A percentile compares a stretch with the other conserved stretches of the same genome.
phyloP scores from a whole-genome alignment of 2,113 vertebrate genomes.

The Galbula dea region DNA sequence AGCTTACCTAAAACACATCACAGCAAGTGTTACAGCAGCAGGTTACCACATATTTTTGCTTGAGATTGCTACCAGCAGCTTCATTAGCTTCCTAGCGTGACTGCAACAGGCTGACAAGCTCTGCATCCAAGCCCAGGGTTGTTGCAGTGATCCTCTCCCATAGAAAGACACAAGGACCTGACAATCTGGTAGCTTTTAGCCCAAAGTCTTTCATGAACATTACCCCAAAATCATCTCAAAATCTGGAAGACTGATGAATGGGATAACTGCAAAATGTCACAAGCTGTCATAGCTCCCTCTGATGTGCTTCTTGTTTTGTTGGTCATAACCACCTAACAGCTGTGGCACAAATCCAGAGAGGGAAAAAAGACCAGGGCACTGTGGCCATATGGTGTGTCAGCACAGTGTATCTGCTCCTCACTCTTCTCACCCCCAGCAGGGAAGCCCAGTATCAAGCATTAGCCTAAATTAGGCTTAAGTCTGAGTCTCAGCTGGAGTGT shows the following conservation, averaged over 20 bases:
- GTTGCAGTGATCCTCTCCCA: not conserved
- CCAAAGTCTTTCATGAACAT: not conserved
- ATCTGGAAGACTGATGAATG: not conserved
- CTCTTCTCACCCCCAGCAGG: not conserved
- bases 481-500: not conserved
- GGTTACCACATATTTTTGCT: not conserved
- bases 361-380: not conserved
- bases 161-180: not conserved
- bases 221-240: not conserved
- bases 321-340: not conserved
- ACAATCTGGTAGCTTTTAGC: not conserved
- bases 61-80: not conserved
- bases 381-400: not conserved
- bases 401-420: not conserved
- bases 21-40: not conserved
- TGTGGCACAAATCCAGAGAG: not conserved
- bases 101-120: not conserved
- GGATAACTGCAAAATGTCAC: not conserved
- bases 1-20: not conserved
- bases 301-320: not conserved
- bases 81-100: not conserved
- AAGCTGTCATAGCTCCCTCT: not conserved
- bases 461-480: not conserved
- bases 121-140: not conserved
- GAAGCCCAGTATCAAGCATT: not conserved